Percentiles rank a stretch among this genome's conserved stretches.
Evolutionary conservation across 2,113 vertebrate species (phyloP).

Genomic region (Arothron firmamentum): DNA sequence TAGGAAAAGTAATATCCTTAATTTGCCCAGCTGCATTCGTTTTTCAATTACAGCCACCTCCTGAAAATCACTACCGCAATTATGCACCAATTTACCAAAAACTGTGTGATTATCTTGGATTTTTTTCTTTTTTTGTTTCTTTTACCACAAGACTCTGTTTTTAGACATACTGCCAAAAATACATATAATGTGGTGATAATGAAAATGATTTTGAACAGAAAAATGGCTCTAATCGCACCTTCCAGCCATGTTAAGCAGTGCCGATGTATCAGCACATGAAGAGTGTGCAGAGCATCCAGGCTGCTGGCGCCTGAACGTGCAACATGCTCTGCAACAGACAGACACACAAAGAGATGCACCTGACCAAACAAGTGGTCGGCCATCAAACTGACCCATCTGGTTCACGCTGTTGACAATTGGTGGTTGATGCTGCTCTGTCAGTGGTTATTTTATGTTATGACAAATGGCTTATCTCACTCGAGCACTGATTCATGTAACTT

Average conservation of each 20-base stretch:
- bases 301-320: conserved; percentile 16
- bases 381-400: too few relatives aligned
- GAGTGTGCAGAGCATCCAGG: conserved; percentile 23
- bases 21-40: background rate
- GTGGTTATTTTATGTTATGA: too few relatives aligned
- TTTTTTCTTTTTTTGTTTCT: background rate
- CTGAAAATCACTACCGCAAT: background rate
- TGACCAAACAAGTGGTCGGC: too few relatives aligned
- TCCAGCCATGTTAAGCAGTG: conserved; percentile 10
- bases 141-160: too few relatives aligned
- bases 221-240: background rate
- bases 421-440: too few relatives aligned
- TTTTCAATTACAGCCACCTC: background rate
- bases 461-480: too few relatives aligned
- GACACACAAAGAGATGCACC: background rate
- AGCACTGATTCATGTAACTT: too few relatives aligned
- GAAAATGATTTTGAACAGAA: background rate
- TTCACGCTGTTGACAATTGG: too few relatives aligned
- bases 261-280: conserved; percentile 34
- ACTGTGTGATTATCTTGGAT: conserved; percentile 8
- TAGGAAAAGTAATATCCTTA: background rate
- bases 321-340: background rate
- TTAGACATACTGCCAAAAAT: conserved; percentile 8
- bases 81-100: background rate
- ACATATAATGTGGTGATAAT: background rate